Percentiles rank a stretch among this genome's conserved stretches.
Evolutionary conservation across 2,113 vertebrate genomes (phyloP).

Genomic region (Progne subis): DNA sequence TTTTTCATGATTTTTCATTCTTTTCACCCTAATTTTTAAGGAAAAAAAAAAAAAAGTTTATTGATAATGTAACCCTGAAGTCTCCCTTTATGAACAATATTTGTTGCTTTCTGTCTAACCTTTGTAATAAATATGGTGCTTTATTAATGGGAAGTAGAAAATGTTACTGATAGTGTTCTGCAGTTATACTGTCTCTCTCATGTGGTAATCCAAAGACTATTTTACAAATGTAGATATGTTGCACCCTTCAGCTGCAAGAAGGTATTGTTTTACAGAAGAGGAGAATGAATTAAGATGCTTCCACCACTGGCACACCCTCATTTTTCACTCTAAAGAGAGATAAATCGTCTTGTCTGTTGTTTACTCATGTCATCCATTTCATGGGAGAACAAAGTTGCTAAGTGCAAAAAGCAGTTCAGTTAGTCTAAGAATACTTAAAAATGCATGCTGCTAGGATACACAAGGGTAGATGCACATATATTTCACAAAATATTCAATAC

Average conservation of each 20-base stretch:
- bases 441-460: background rate
- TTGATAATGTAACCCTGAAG: background rate
- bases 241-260: background rate
- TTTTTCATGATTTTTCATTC: background rate
- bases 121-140: background rate
- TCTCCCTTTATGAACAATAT: background rate
- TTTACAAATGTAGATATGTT: background rate
- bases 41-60: background rate
- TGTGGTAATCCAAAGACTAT: background rate
- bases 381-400: background rate
- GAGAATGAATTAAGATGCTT: background rate
- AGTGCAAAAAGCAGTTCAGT: background rate
- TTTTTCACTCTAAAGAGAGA: background rate
- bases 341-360: background rate
- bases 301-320: background rate
- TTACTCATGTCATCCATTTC: background rate
- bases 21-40: background rate
- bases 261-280: background rate
- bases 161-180: background rate
- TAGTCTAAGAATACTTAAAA: background rate
- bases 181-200: background rate
- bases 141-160: background rate
- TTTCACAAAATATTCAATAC: background rate
- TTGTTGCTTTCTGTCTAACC: background rate
- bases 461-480: background rate